Base-by-base conservation (phyloP, 1,140 invertebrate genomes). In the Trichomalopsis sarcophagae region DNA sequence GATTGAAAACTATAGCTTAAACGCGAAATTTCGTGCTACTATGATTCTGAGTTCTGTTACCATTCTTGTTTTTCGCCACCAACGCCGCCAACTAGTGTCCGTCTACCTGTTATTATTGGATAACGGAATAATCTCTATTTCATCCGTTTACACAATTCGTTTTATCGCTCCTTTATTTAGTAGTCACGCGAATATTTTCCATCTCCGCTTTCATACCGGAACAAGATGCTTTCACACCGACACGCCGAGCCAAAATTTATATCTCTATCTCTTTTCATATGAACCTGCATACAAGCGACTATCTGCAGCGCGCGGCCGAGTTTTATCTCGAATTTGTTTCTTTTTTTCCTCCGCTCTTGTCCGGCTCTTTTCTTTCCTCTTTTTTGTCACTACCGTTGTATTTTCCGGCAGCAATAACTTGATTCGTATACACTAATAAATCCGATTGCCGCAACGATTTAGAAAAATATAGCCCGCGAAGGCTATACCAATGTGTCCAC, bases 291-390 rank as follows among this genome's bases (percentile, higher is more conserved):
- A 78, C 36, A 79, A 33, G 74, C 83, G 77, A 78, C 83, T 74
- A 77, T 78, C 68, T 27, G 23, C 47, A 36, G 36, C 40, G 21
- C 50, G 5, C 36, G 75, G 40, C 30, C 17, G 36, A 84, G 82
- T 78, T 79, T 84, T 84, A 84, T 84, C 76, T 84, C 68, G 44
- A 75, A 81, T 73, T 84, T 55, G 21, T 74, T 84, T 44, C 68
- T 80, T 62, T 86, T 87, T 83, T 23, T 80, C 44, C 50, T 69
- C 50, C 55, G 76, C 66, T 85, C 81, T 84, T 81, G 10, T 87
- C 27, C 77, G 21, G 81, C 68, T 83, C 10, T 87, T 50, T 84
- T 71, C 80, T 66, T 85, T 44, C 76, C 68, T 81, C 27, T 69
- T 76, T 81, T 40, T 75, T 17, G 50, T 81, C 77, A 30, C 50